A percentile compares a stretch with the other conserved stretches of the same genome.
phyloP scores from a whole-genome alignment of 2,113 vertebrate species.

The Hippocampus guttulatus region DNA sequence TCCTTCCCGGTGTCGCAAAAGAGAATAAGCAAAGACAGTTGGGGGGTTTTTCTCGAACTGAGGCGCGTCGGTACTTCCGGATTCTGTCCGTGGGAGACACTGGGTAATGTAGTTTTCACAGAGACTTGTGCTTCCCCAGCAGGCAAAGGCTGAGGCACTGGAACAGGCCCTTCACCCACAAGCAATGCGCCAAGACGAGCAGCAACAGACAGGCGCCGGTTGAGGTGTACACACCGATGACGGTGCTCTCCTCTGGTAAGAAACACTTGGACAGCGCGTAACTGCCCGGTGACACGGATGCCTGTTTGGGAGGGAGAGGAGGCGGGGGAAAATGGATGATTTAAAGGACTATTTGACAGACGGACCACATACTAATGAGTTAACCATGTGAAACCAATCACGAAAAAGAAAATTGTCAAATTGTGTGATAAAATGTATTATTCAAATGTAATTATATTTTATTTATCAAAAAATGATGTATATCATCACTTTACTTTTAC shows the following conservation, averaged over 20 bases:
- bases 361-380: not conserved
- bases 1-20: conserved; percentile 34
- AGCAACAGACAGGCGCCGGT: conserved; percentile 69
- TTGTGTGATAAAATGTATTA: too few relatives aligned
- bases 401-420: not conserved
- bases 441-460: too few relatives aligned
- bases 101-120: conserved; percentile 66
- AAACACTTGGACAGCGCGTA: conserved; percentile 84
- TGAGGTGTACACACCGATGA: conserved; percentile 76
- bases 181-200: conserved; percentile 69
- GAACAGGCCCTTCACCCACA: conserved; percentile 71
- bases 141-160: conserved; percentile 74
- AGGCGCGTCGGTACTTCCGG: not conserved
- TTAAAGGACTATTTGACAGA: not conserved
- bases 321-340: not conserved
- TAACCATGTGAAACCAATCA: not conserved
- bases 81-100: conserved; percentile 11
- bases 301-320: conserved; percentile 63
- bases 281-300: conserved; percentile 74
- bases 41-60: not conserved
- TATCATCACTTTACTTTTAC: too few relatives aligned
- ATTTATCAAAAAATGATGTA: too few relatives aligned
- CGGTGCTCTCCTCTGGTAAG: conserved; percentile 82
- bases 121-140: conserved; percentile 79
- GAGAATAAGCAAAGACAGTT: conserved; percentile 13